Evolutionary conservation across 30 jellyfish, hydroid and myxozoan genomes (phyloP), one percentile per base, ranked within the genome.

Genomic region (Chrysaora quinquecirrha): DNA sequence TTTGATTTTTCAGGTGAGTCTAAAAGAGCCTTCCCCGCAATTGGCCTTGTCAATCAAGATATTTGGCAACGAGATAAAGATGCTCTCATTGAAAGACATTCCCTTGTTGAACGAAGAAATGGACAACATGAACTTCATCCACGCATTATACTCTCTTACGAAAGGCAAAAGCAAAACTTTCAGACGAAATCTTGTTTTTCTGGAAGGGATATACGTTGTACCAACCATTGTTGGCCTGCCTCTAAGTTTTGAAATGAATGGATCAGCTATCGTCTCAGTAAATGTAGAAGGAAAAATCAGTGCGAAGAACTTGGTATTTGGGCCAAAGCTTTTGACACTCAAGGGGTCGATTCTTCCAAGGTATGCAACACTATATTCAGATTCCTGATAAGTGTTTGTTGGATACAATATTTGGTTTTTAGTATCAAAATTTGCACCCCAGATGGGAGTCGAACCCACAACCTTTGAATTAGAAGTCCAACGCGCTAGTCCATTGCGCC

Each of bases 151-250:
- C 61, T 85, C 88, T 24, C 63, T 94, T 19, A 87, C 97, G 6
- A 87, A 94, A 76, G 99, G 99, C 24, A 76, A 62, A 28, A 73
- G 87, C 27, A 54, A 31, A 21, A 62, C 97, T 32, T 63, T 87
- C 12, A 91, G 87, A 54, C 71, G 84, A 64, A 94, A 83, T 64
- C 63, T 83, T 58, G 31, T 94, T 3, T 76, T 87, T 47, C 61
- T 94, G 49, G 99, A 94, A 83, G 96, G 88, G 18, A 67, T 77
- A 30, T 93, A 81, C 58, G 66, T 80, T 63, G 91, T 94, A 38
- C 99, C 99, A 3, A 87, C 99, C 0, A 75, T 87, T 10, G 67
- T 83, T 60, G 99, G 99, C 10, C 43, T 94, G 61, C 97, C 99
- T 0, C 83, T 94, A 10, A 89, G 85, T 20, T 82, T 94, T 29